phyloP scores from a whole-genome alignment of 2,888 invertebrate species.

The Drosophila austrosaltans region DNA sequence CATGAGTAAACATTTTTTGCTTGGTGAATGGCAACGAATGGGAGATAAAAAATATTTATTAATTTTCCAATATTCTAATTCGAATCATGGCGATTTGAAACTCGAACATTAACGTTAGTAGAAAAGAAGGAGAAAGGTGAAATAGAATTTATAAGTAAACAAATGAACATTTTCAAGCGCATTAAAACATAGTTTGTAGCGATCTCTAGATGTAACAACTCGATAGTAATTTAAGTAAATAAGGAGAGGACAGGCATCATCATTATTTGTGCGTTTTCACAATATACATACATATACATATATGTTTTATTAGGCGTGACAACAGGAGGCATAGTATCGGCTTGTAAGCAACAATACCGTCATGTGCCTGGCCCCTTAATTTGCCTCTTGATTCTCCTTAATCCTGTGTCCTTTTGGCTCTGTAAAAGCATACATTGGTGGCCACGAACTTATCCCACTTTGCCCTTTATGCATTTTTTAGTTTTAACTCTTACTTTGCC shows the following conservation, averaged over 20 bases:
- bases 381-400: conserved; percentile 17
- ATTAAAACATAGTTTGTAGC: conserved; percentile 65
- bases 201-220: conserved; percentile 45
- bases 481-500: too few species aligned
- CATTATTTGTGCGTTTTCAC: conserved; percentile 8
- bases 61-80: conserved; percentile 29
- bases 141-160: conserved; percentile 72
- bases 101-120: conserved; percentile 38
- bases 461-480: too few species aligned
- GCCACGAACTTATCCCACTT: too few species aligned
- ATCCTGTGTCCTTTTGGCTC: conserved; percentile 23
- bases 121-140: conserved; percentile 76
- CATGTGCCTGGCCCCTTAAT: conserved; percentile 41
- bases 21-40: background rate
- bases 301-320: conserved; percentile 23
- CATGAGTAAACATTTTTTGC: conserved; percentile 6
- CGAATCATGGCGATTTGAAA: conserved; percentile 32
- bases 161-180: conserved; percentile 55
- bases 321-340: conserved; percentile 24
- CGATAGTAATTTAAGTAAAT: conserved; percentile 20
- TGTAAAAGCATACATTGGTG: conserved; percentile 15
- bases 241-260: conserved; percentile 12
- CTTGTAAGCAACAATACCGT: conserved; percentile 26
- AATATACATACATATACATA: conserved; percentile 4
- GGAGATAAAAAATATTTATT: conserved; percentile 22